Conservation (phyloP, 2,888 invertebrate species). For the Erebia epiphron region DNA sequence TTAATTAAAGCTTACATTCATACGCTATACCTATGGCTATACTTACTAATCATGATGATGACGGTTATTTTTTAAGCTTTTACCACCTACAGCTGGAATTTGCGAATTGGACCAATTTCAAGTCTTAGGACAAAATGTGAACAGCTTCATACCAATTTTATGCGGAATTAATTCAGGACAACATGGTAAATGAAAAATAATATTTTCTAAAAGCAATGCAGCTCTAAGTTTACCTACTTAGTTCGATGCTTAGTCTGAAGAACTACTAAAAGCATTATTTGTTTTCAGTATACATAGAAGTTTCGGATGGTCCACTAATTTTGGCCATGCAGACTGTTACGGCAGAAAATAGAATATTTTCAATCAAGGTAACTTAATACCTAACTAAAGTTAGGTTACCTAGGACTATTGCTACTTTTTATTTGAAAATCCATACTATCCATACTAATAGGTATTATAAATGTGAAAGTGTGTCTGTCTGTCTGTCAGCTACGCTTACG, state of each 20-base stretch:
- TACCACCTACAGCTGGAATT: constrained; percentile 86
- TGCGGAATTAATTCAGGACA: constrained; percentile 91
- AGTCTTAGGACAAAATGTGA: constrained; percentile 87
- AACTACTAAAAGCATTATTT: background rate
- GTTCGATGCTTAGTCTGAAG: background rate
- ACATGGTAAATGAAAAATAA: constrained; percentile 78
- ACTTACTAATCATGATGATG: background rate
- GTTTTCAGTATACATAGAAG: constrained; percentile 87
- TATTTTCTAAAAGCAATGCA: too few relatives aligned
- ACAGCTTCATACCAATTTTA: constrained; percentile 86
- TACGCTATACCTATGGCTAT: too few relatives aligned
- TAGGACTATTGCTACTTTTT: too few relatives aligned
- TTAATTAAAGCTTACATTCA: too few relatives aligned
- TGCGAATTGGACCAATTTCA: constrained; percentile 88
- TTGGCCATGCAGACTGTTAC: constrained; percentile 85
- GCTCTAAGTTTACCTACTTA: too few relatives aligned
- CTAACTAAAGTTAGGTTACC: too few relatives aligned
- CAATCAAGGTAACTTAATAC: constrained; percentile 79
- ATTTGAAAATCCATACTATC: too few relatives aligned
- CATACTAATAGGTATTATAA: too few relatives aligned
- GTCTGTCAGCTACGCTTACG: too few relatives aligned
- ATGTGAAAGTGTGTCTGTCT: too few relatives aligned
- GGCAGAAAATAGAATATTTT: constrained; percentile 82
- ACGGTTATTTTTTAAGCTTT: constrained; percentile 74
- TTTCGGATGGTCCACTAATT: constrained; percentile 85